Base-by-base conservation (phyloP, 2,113 vertebrate genomes). In the Lathamus discolor region DNA sequence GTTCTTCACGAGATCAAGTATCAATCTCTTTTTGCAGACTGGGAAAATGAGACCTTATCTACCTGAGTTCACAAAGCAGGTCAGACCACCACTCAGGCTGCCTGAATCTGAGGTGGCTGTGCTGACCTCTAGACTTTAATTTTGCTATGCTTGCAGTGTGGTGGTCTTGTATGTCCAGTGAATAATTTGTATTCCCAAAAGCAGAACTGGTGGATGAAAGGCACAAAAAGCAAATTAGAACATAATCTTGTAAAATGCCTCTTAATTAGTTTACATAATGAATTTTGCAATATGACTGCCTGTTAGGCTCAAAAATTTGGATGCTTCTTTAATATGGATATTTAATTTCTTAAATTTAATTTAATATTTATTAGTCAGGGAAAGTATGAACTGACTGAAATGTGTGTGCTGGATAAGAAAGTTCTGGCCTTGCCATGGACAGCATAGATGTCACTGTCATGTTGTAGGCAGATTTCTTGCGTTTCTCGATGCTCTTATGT, bases 341-440 rank as follows among this genome's bases (percentile, higher is more conserved):
- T 90, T 92, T 88, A 52, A 54, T 83, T 94, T 90, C 51, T 54
- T 78, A 74, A 74, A 55, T 33, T 33, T 55, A 33, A 55, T 55
- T 55, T 55, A 33, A 1, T 66, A 29, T 67, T 80, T 54, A 20
- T n/a, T 95, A 46, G 35, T 74, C 2, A 20, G 28, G 16, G 19
- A 22, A 90, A 74, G 77, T 37, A 9, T 2, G 37, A 70, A 7
- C 3, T n/a, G 49, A 8, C 68, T 37, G 59, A 79, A 83, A n/a
- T 31, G 18, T 44, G 3, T 3, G 4, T 43, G 29, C 39, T 66
- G 35, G 22, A 33, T 7, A 43, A 61, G 27, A 28, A 59, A n/a
- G 25, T 86, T 92, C 75, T 92, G 55, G 9, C 55, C n/a, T 48
- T 91, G 31, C 76, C 29, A 1, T 18, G 55, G 20, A 11, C 54